Evolutionary conservation across 2,113 vertebrate species (phyloP), one percentile per base, ranked within the genome.

Genomic region (Phodopus roborovskii): DNA sequence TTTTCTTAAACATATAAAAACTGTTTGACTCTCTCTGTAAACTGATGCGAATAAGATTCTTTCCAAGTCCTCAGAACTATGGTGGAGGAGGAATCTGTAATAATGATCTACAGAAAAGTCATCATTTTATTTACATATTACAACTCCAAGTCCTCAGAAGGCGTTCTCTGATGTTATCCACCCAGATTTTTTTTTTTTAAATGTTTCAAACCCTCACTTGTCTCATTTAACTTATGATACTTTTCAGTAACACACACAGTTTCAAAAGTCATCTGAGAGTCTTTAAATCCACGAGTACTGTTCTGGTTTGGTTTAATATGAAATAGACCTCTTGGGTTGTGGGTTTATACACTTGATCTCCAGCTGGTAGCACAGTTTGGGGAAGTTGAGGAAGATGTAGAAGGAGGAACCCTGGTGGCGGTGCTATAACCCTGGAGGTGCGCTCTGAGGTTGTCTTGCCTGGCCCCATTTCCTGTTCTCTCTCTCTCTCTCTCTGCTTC

Each of bases 1-100:
- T 96, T 97, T 97, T 94, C 89, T 96, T 96, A 97, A 95, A 97
- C 78, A 97, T 94, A 97, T 91, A 94, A 96, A 97, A 94, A 90
- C 64, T 94, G 82, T 91, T 95, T 97, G 94, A 92, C 90, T 88
- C 95, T 95, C 95, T 4, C 85, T 96, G 92, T 89, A 94, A 97
- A 88, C 87, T n/a, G 13, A 95, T 58, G 94, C 7, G 45, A 97
- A 56, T 70, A 85, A 73, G 95, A 97, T 82, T 62, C 90, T 97
- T 97, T 95, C 96, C 98, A 78, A 96, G 92, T 86, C 96, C 93
- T 96, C 79, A 92, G 90, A 90, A 96, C 79, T 94, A 97, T 66
- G 64, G 92, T 70, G 78, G 75, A 91, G 53, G n/a, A 95, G 39
- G 58, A 78, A 75, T 94, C 6, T 62, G 19, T 45, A 77, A 28